phyloP scores from a whole-genome alignment of 1,140 invertebrate species.

The Apolygus lucorum region DNA sequence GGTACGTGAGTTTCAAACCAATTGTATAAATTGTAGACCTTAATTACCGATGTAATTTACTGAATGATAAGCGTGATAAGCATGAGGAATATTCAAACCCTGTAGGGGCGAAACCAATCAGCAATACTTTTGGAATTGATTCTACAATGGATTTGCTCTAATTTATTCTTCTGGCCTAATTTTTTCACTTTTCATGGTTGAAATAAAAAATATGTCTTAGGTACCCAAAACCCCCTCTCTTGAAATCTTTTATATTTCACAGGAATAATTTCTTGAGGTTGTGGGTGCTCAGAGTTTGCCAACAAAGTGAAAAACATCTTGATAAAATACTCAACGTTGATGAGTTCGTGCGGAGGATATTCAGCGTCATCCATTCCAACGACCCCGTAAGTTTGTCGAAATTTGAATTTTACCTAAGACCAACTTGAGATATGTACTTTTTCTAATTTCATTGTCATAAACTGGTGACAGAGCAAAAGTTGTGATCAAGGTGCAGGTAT shows the following conservation, averaged over 20 bases:
- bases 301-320: conserved; percentile 91
- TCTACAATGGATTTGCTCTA: not conserved
- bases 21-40: too few species aligned
- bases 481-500: too few species aligned
- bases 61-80: too few species aligned
- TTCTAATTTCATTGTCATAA: too few species aligned
- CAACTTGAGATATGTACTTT: too few species aligned
- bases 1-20: conserved; percentile 50
- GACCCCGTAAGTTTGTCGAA: conserved; percentile 56
- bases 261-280: conserved; percentile 83
- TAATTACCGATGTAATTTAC: too few species aligned
- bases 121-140: too few species aligned
- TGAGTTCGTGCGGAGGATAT: conserved; percentile 88
- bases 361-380: conserved; percentile 92
- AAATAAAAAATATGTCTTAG: conserved; percentile 19
- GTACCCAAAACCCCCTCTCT: not conserved
- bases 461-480: too few species aligned
- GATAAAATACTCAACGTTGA: conserved; percentile 96
- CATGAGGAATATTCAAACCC: too few species aligned
- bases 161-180: not conserved
- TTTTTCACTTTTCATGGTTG: too few species aligned
- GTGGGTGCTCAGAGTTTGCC: conserved; percentile 87
- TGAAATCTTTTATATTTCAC: conserved; percentile 31
- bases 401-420: too few species aligned
- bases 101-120: too few species aligned